These are phyloP conservation scores for Setophaga petechia DNA, from an alignment of 2,113 vertebrate genomes.

Conservation along the genomic window DNA sequence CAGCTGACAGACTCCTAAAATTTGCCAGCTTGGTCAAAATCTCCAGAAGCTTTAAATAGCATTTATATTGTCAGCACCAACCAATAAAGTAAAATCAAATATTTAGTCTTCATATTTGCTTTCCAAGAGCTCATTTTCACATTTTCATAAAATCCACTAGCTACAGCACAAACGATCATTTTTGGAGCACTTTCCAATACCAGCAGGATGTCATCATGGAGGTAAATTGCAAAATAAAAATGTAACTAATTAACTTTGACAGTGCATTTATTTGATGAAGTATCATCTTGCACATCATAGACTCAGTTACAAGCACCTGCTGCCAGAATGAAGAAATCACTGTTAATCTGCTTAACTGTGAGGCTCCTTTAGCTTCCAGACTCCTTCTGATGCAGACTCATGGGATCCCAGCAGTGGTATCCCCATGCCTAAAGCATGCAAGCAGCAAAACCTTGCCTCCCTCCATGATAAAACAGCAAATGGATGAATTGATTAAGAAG, in stretches of 20 bases:
- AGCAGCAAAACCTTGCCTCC: background rate
- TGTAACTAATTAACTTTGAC: conserved; percentile 28
- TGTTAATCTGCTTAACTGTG: conserved; percentile 7
- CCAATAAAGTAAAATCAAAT: background rate
- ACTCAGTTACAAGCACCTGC: conserved; percentile 22
- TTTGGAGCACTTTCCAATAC: background rate
- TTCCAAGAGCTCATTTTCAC: background rate
- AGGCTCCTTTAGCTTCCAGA: background rate
- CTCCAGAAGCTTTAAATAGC: background rate
- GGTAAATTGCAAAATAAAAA: conserved; percentile 20
- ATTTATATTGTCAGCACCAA: conserved; percentile 12
- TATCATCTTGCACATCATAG: conserved; percentile 12
- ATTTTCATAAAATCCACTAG: background rate
- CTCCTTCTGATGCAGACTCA: background rate
- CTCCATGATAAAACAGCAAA: background rate
- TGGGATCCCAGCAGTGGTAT: background rate
- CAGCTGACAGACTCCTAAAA: background rate
- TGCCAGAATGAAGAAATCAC: conserved; percentile 22
- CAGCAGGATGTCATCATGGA: background rate
- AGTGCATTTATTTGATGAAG: background rate
- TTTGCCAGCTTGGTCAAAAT: background rate
- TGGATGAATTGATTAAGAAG: background rate
- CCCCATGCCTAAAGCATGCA: background rate
- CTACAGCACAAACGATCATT: background rate
- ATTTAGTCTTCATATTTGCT: background rate